Evolutionary conservation across 64 coral and sea anemone species (phyloP).

Genomic region (Actinia tenebrosa): DNA sequence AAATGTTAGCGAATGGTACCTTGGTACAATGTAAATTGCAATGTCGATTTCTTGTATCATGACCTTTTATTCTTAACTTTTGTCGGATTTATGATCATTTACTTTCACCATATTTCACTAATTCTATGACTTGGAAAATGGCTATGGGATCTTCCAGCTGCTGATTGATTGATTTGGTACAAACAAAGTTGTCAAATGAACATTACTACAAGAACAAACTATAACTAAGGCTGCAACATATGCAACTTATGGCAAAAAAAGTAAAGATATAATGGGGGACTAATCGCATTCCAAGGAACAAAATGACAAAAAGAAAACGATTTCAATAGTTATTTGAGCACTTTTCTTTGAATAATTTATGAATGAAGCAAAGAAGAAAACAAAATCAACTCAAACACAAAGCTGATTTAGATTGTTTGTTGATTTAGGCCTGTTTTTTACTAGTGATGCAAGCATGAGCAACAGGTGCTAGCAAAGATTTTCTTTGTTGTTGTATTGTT

Average conservation of each 20-base stretch:
- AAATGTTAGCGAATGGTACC: no score
- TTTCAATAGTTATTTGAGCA: neutral
- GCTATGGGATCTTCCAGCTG: neutral
- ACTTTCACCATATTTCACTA: no score
- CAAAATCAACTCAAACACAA: neutral
- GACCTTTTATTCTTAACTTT: no score
- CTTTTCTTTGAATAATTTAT: slow-evolving; percentile 16
- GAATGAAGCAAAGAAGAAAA: neutral
- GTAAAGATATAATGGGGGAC: neutral
- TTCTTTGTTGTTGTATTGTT: no score
- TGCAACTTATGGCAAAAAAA: neutral
- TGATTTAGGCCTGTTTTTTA: no score
- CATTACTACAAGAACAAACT: neutral
- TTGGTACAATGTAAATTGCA: no score
- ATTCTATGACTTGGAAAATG: neutral
- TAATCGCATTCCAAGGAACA: neutral
- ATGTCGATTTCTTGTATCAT: no score
- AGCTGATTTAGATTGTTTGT: neutral
- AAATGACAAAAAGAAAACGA: slow-evolving; percentile 3
- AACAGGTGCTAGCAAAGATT: no score
- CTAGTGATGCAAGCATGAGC: no score
- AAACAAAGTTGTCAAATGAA: neutral
- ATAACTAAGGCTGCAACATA: neutral
- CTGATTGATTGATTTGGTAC: neutral
- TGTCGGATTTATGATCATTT: no score